Conservation (phyloP, 2,113 vertebrate genomes). For the Vicugna pacos region DNA sequence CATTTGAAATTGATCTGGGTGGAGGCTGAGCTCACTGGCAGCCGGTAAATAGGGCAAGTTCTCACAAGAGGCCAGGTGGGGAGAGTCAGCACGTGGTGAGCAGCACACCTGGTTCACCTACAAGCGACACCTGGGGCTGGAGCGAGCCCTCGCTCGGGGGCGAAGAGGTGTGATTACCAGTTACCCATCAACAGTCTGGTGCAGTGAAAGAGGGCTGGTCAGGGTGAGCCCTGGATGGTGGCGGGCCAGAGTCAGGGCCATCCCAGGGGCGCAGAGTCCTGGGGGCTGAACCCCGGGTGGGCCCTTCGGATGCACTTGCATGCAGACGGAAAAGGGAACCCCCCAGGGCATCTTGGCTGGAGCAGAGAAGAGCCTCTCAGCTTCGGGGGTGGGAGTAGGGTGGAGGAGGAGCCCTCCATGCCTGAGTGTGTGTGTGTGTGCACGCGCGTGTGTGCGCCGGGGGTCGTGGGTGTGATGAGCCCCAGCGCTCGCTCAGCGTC, state of each 20-base stretch:
- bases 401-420: neutral
- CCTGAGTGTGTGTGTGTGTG: accelerated
- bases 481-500: neutral
- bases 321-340: neutral
- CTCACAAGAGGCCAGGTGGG: accelerated
- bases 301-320: neutral
- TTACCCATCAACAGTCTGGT: neutral
- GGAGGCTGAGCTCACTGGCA: neutral
- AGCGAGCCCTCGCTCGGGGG: neutral
- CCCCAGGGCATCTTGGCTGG: neutral
- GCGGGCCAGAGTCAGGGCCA: too few relatives aligned
- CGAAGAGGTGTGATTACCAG: neutral
- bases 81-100: neutral
- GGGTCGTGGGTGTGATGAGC: neutral
- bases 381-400: too few relatives aligned
- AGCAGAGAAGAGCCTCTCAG: neutral
- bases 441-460: too few relatives aligned
- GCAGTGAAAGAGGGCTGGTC: neutral
- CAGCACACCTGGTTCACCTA: neutral
- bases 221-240: neutral
- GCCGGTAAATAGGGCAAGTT: neutral
- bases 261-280: neutral
- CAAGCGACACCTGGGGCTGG: slow-evolving; percentile 61
- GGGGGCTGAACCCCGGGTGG: neutral
- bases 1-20: neutral